Base-by-base conservation (phyloP, 2,797 vertebrate species). In the Tolypeutes matacus region DNA sequence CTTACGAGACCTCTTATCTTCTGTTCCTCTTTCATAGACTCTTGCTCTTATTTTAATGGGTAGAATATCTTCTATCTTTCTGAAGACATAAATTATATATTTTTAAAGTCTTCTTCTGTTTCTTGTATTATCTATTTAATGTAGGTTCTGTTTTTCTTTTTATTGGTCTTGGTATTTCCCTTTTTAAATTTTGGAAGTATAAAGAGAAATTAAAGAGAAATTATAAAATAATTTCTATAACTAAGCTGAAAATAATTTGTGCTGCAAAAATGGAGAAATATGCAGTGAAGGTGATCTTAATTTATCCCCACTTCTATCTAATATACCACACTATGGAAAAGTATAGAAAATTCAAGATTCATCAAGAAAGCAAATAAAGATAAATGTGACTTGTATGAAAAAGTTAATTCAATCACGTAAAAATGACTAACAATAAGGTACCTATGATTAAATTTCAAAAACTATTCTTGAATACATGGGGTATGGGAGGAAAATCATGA, bases 371-470 rank as follows among this genome's bases (percentile, higher is more conserved):
- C 65, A 96, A 90, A 62, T 78, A 83, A 78, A 14, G 86, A 84
- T 80, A 78, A 84, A 93, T 73, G 85, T 81, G 86, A 95, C 60
- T 91, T 97, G 87, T 96, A 96, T 91, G 96, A 97, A 97, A 91
- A 42, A 80, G 58, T 97, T 92, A 97, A 93, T 93, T 96, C 91
- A 97, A 97, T 94, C 86, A 83, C 91, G 91, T 86, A 53, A 89
- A 49, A 97, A 94, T 60, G 93, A 97, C 89, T 97, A 98, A 96
- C 86, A 76, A 53, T 86, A 83, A 70, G 25, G 14, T 39, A 81
- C 7, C n/a, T 80, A 14, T 62, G 17, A 77, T 81, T 85, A 77
- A 69, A 92, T 34, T 42, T 87, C 80, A 27, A 60, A 83, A 85
- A 83, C 34, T 80, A 94, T 53, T 58, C 64, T 94, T 84, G 21